Conservation (phyloP, 1,140 invertebrate species). For the Bursaphelenchus mucronatus region DNA sequence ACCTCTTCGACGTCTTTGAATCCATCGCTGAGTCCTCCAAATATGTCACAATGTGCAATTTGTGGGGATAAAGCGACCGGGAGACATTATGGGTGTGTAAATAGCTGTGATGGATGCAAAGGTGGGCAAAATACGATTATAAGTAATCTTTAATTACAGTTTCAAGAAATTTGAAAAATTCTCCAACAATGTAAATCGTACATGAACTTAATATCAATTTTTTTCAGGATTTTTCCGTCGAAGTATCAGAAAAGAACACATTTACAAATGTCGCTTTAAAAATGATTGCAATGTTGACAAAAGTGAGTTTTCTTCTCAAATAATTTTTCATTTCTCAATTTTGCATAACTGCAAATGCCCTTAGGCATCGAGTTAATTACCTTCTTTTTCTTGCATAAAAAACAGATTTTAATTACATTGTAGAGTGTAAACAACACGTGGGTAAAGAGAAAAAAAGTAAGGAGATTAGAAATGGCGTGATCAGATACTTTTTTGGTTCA, state of each 20-base stretch:
- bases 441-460: too few relatives aligned
- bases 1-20: constrained; percentile 13
- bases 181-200: too few relatives aligned
- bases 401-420: too few relatives aligned
- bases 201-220: too few relatives aligned
- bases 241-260: constrained; percentile 87
- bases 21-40: constrained; percentile 3
- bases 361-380: too few relatives aligned
- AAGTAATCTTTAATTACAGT: too few relatives aligned
- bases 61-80: constrained; percentile 24
- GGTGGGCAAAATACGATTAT: too few relatives aligned
- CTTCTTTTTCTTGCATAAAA: too few relatives aligned
- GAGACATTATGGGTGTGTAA: constrained; percentile 25
- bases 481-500: too few relatives aligned
- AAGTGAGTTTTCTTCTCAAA: constrained; percentile 28
- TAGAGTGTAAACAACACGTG: too few relatives aligned
- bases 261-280: constrained; percentile 88
- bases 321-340: not conserved
- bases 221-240: constrained; percentile 73
- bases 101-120: constrained; percentile 17
- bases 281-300: constrained; percentile 83
- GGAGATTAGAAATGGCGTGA: too few relatives aligned
- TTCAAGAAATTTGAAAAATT: not conserved
- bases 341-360: too few relatives aligned
- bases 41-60: constrained; percentile 17